Evolutionary conservation across 2,888 invertebrate genomes (phyloP).

Genomic region (Blomia tropicalis): DNA sequence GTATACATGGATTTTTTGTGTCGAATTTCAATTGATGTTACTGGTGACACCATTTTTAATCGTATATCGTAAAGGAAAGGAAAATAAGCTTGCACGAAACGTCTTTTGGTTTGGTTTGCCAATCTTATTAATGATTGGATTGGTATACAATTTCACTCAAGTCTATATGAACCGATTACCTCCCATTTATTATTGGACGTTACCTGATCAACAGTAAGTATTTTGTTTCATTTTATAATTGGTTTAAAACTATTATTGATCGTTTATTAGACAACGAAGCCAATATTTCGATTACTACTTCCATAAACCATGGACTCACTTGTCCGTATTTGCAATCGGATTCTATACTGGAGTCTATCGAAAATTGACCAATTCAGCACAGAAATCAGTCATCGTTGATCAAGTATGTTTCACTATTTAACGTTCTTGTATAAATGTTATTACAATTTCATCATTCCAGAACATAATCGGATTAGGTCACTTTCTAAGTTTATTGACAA

Average conservation of each 20-base stretch:
- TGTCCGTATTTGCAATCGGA: slow-evolving; percentile 26
- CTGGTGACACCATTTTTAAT: slow-evolving; percentile 17
- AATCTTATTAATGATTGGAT: slow-evolving; percentile 17
- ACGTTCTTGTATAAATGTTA: not conserved
- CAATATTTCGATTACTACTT: slow-evolving; percentile 24
- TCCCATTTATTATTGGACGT: slow-evolving; percentile 23
- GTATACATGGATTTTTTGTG: slow-evolving; percentile 25
- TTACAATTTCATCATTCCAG: not conserved
- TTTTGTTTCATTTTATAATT: not conserved
- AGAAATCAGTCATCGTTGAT: not conserved
- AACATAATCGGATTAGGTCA: slow-evolving; percentile 16
- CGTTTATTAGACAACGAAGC: slow-evolving; percentile 21
- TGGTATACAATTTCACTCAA: slow-evolving; percentile 11
- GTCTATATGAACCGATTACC: slow-evolving; percentile 25
- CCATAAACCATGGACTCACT: slow-evolving; percentile 26
- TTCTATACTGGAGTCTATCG: slow-evolving; percentile 23
- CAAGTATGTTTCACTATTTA: not conserved
- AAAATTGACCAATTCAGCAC: not conserved
- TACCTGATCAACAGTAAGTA: slow-evolving; percentile 25
- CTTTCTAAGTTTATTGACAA: slow-evolving; percentile 7
- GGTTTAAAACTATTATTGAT: not conserved
- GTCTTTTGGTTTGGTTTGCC: slow-evolving; percentile 20
- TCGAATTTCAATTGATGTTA: slow-evolving; percentile 25
- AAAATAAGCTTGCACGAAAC: not conserved
- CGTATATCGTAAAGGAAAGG: not conserved